Percentiles rank a stretch among this genome's conserved stretches.
Conservation (phyloP, 2,797 vertebrate species). For the Bovichtus diacanthus region DNA sequence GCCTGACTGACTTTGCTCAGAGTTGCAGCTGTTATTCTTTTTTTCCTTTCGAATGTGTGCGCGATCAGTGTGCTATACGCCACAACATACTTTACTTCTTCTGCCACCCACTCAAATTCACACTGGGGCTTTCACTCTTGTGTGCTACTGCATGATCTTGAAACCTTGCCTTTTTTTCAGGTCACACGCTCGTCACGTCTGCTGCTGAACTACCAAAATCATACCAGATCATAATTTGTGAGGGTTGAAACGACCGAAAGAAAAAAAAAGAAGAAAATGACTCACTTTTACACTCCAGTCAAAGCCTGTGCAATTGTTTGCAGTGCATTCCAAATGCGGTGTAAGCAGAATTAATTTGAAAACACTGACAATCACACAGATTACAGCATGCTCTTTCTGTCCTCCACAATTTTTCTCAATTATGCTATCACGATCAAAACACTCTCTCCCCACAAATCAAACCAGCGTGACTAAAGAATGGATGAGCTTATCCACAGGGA, state of each 20-base stretch:
- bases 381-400: constrained; percentile 61
- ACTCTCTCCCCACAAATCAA: constrained; percentile 59
- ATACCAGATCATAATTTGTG: constrained; percentile 46
- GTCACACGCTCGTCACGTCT: constrained; percentile 38
- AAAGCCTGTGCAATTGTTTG: constrained; percentile 42
- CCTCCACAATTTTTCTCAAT: constrained; percentile 68
- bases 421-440: constrained; percentile 77
- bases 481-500: constrained; percentile 65
- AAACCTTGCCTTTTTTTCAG: constrained; percentile 58
- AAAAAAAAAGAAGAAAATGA: constrained; percentile 43
- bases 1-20: constrained; percentile 64
- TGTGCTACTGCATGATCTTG: constrained; percentile 30
- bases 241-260: constrained; percentile 43
- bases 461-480: constrained; percentile 73
- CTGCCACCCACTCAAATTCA: constrained; percentile 65
- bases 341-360: constrained; percentile 60
- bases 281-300: constrained; percentile 28
- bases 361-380: constrained; percentile 58
- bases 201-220: constrained; percentile 51
- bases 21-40: constrained; percentile 50
- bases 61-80: constrained; percentile 29
- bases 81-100: constrained; percentile 54
- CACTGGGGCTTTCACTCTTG: constrained; percentile 65
- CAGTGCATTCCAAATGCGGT: constrained; percentile 48
- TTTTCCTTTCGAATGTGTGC: constrained; percentile 24